A percentile compares a stretch with the other conserved stretches of the same genome.
Conservation (phyloP, 2,113 vertebrate species). For the Xyrauchen texanus region DNA sequence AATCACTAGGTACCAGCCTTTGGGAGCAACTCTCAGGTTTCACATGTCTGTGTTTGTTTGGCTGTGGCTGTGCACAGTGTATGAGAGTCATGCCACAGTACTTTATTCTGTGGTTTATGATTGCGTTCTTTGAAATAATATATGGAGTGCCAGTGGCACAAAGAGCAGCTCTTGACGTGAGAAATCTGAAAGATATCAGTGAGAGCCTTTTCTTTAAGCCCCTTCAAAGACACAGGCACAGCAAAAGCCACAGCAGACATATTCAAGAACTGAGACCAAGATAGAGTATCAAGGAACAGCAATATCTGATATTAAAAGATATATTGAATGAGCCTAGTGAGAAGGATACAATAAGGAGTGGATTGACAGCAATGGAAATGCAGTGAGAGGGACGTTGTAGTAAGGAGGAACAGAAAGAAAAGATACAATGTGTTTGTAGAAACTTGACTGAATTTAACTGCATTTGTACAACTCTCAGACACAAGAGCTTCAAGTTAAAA, state of each 20-base stretch:
- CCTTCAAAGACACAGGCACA: slow-evolving; percentile 65
- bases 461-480: slow-evolving; percentile 2
- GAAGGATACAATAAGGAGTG: slow-evolving; percentile 43
- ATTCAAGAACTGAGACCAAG: slow-evolving; percentile 37
- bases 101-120: slow-evolving; percentile 56
- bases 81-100: slow-evolving; percentile 41
- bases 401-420: slow-evolving; percentile 41
- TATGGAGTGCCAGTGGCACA: slow-evolving; percentile 56
- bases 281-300: slow-evolving; percentile 50
- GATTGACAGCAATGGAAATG: slow-evolving; percentile 53
- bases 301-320: slow-evolving; percentile 52
- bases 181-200: slow-evolving; percentile 59
- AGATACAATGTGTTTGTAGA: slow-evolving; percentile 39
- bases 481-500: slow-evolving; percentile 2
- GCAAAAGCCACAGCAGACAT: slow-evolving; percentile 47
- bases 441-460: slow-evolving; percentile 25
- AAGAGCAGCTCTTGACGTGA: slow-evolving; percentile 55
- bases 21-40: neutral
- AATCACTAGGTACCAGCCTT: neutral
- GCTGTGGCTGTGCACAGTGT: slow-evolving; percentile 8
- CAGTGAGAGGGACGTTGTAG: slow-evolving; percentile 31
- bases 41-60: slow-evolving; percentile 28
- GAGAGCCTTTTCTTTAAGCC: slow-evolving; percentile 44
- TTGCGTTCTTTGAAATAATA: slow-evolving; percentile 66
- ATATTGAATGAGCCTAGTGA: slow-evolving; percentile 19